Evolutionary conservation across 2,888 invertebrate genomes (phyloP), one percentile per base, ranked within the genome.

Genomic region (Agriopis leucophaearia): DNA sequence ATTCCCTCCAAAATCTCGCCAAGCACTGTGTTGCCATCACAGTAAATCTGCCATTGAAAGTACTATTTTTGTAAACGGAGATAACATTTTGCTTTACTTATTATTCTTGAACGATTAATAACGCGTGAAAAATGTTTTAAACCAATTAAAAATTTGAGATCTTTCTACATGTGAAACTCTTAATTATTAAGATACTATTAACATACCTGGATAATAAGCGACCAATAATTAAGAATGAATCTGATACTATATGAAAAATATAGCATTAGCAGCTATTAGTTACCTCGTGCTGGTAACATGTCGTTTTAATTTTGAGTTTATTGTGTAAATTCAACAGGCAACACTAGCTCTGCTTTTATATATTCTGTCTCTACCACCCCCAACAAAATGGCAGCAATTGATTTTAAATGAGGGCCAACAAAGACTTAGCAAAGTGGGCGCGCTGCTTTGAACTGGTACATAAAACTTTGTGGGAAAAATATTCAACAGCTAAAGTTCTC

Each of bases 381-480:
- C 81, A 82, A 85, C 85, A 82, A 84, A 88, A 92, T 88, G 86
- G 88, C 87, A 80, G 81, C 90, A 88, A 93, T 92, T 92, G 92
- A 91, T 92, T 93, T 90, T 92, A 90, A 92, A 92, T 92, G 91
- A 91, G 89, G 79, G 82, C 71, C 80, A 84, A 89, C 89, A 91
- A 89, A 90, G 89, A 84, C 82, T 74, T 81, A 65, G 72, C 78
- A 75, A 83, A 86, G 83, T 83, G 82, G 78, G 78, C 73, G 59
- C 48, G 76, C 74, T 76, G 80, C 84, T 87, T 84, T 82, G 80
- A 85, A 84, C 81, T 85, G 81, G 76, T 77, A 81, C 82, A 82
- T 61, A 86, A 88, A 89, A 88, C 81, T 87, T 89, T 86, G 85
- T 74, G 85, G 84, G 74, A 78, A 84, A 82, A 80, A 80, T 76